These are phyloP conservation scores for Quiscalus mexicanus DNA, from an alignment of 2,113 vertebrate species.

Conservation along the genomic window DNA sequence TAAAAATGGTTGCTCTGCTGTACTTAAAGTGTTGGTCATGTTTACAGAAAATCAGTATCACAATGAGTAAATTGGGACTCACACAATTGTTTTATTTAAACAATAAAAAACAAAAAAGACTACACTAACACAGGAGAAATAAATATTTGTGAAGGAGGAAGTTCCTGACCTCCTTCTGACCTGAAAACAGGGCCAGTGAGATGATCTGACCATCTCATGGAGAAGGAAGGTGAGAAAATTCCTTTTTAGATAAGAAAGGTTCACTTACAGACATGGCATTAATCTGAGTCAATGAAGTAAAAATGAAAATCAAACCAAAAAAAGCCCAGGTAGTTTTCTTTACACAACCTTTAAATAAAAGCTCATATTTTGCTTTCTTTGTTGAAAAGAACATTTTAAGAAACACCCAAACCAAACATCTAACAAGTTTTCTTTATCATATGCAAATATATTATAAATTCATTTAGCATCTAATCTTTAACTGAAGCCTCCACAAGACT, in stretches of 20 bases:
- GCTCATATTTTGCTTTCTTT: not conserved
- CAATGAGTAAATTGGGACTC: not conserved
- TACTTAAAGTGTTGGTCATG: not conserved
- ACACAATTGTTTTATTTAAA: not conserved
- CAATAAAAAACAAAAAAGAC: not conserved
- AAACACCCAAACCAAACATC: not conserved
- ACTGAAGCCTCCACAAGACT: not conserved
- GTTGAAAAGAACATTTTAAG: not conserved
- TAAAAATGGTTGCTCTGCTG: not conserved
- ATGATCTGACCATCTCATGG: not conserved
- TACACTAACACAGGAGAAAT: not conserved
- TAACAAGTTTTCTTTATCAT: not conserved
- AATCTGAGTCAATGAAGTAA: not conserved
- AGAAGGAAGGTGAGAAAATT: not conserved
- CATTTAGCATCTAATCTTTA: not conserved
- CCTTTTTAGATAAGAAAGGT: not conserved
- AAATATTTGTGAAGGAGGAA: not conserved
- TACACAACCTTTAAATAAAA: not conserved
- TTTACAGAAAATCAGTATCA: not conserved
- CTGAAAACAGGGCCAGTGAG: not conserved
- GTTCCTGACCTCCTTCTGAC: not conserved
- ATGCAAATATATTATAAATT: not conserved
- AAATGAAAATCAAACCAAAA: not conserved
- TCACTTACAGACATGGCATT: not conserved
- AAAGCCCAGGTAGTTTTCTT: not conserved